phyloP scores from a whole-genome alignment of 2,888 invertebrate genomes.

The Limnephilus auricula region DNA sequence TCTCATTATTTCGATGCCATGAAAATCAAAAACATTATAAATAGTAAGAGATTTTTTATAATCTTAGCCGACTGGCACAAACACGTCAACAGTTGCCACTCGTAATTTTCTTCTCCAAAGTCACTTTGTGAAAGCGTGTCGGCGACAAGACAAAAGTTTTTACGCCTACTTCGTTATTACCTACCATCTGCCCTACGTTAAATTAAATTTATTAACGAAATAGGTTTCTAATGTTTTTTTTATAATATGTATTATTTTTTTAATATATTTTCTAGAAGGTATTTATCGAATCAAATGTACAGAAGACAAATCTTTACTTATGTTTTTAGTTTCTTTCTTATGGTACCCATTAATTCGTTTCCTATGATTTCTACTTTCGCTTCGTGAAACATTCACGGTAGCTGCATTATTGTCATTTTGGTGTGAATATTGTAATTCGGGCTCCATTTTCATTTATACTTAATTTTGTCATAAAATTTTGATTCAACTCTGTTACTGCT shows the following conservation, averaged over 20 bases:
- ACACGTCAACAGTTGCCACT: not conserved
- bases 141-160: not conserved
- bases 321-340: too few relatives aligned
- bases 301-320: too few relatives aligned
- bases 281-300: too few relatives aligned
- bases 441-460: not conserved
- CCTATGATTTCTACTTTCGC: not conserved
- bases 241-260: too few relatives aligned
- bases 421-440: not conserved
- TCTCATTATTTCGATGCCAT: not conserved
- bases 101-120: not conserved
- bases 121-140: not conserved
- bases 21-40: not conserved
- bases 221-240: too few relatives aligned
- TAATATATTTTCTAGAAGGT: not conserved
- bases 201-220: too few relatives aligned
- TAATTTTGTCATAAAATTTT: not conserved
- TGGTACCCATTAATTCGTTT: too few relatives aligned
- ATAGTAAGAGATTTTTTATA: not conserved
- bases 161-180: not conserved
- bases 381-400: not conserved
- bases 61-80: not conserved
- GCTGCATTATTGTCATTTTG: not conserved
- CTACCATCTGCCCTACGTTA: not conserved
- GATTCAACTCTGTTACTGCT: not conserved